phyloP scores from a whole-genome alignment of 2,113 vertebrate genomes.

The Callaeas wilsoni region DNA sequence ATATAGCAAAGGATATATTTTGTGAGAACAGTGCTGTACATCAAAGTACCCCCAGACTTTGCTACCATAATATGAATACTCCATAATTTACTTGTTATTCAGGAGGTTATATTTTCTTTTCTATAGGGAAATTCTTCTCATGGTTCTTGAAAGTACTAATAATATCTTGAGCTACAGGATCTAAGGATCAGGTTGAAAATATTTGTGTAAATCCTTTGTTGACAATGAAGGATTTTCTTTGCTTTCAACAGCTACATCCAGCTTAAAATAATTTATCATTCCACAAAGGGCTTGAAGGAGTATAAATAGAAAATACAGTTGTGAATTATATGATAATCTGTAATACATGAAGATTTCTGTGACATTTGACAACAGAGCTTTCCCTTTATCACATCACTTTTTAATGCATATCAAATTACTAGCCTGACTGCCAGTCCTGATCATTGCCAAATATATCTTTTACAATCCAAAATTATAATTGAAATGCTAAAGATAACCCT shows the following conservation, averaged over 20 bases:
- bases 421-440: neutral
- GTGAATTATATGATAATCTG: neutral
- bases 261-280: neutral
- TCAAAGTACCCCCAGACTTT: neutral
- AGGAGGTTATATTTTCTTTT: neutral
- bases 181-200: neutral
- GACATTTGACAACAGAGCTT: neutral
- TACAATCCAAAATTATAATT: neutral
- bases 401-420: neutral
- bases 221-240: constrained; percentile 1
- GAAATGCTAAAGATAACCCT: neutral
- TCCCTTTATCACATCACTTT: neutral
- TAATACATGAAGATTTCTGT: neutral
- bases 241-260: neutral
- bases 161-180: neutral
- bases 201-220: neutral
- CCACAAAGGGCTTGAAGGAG: neutral
- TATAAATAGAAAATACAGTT: neutral
- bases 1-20: neutral
- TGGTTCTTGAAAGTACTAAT: neutral
- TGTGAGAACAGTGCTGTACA: neutral
- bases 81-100: neutral
- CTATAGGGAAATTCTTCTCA: neutral
- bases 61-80: neutral
- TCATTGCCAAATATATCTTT: neutral